Percentiles rank a stretch among this genome's conserved stretches.
phyloP scores from a whole-genome alignment of 2,113 vertebrate genomes.

The Gallinago undulata region DNA sequence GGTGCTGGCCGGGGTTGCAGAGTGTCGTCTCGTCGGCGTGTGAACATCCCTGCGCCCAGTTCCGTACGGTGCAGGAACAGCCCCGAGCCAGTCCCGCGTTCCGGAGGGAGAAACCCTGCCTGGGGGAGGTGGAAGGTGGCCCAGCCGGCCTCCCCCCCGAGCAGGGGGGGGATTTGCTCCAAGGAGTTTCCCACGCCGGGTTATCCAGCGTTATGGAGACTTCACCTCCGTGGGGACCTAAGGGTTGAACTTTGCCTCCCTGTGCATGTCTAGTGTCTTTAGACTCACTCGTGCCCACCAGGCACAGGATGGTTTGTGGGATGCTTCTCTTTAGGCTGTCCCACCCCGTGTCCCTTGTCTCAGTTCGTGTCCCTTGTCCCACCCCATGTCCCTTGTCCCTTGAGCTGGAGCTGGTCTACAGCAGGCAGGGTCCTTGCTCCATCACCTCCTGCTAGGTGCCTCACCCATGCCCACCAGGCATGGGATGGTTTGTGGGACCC shows the following conservation, averaged over 20 bases:
- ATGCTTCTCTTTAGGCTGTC: no score
- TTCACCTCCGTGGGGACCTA: not conserved
- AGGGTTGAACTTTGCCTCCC: not conserved
- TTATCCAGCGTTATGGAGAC: not conserved
- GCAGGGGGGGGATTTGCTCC: not conserved
- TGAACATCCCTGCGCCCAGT: not conserved
- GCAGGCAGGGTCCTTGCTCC: not conserved
- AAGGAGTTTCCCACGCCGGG: not conserved
- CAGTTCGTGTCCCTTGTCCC: no score
- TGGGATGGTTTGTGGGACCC: no score
- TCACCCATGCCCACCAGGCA: no score
- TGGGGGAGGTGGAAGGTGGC: not conserved
- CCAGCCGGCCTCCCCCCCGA: not conserved
- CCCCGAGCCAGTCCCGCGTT: not conserved
- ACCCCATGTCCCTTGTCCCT: not conserved
- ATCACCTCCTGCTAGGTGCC: not conserved
- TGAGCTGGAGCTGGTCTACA: not conserved
- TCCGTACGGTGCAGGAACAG: not conserved
- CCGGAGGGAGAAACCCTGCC: not conserved
- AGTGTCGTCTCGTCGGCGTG: fast-evolving
- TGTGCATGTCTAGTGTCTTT: fast-evolving
- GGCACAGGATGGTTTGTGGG: no score
- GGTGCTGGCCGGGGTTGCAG: not conserved
- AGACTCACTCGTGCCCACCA: fast-evolving
- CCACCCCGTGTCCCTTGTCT: no score